Percentiles rank a stretch among this genome's conserved stretches.
These are phyloP conservation scores for Hyles lineata DNA, from an alignment of 2,888 invertebrate species.

Conservation along the genomic window DNA sequence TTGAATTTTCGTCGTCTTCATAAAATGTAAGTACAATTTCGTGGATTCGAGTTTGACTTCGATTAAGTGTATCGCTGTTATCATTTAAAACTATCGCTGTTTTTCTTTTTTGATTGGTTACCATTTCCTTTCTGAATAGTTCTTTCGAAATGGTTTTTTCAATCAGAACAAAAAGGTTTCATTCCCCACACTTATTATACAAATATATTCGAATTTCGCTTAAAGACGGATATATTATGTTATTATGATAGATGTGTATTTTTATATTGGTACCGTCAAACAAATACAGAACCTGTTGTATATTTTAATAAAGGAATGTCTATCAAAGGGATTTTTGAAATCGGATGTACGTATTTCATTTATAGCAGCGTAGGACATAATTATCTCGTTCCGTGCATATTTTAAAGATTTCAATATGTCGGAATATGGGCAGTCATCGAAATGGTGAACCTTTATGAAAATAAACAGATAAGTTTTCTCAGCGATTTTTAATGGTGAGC, in stretches of 20 bases:
- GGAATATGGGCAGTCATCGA: neutral
- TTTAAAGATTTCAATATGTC: conserved; percentile 8
- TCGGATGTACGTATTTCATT: conserved; percentile 13
- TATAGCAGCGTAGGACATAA: neutral
- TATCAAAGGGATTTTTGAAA: conserved; percentile 17
- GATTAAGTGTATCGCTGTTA: no score
- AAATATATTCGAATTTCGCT: neutral
- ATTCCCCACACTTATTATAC: no score
- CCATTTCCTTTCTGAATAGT: no score
- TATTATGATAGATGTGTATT: neutral
- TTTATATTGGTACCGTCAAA: neutral
- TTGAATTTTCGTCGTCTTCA: no score
- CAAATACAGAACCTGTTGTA: neutral
- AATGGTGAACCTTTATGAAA: conserved; percentile 8
- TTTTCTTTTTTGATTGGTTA: no score
- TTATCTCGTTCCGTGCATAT: neutral
- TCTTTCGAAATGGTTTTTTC: no score
- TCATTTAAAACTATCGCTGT: no score
- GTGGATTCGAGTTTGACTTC: no score
- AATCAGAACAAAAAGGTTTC: no score
- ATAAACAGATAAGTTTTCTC: neutral
- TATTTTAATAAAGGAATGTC: neutral
- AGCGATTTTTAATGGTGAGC: neutral
- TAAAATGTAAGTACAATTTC: no score
- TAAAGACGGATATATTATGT: neutral